A percentile compares a stretch with the other conserved stretches of the same genome.
Evolutionary conservation across 2,113 vertebrate genomes (phyloP).

Genomic region (Neolamprologus caudopunctatus): DNA sequence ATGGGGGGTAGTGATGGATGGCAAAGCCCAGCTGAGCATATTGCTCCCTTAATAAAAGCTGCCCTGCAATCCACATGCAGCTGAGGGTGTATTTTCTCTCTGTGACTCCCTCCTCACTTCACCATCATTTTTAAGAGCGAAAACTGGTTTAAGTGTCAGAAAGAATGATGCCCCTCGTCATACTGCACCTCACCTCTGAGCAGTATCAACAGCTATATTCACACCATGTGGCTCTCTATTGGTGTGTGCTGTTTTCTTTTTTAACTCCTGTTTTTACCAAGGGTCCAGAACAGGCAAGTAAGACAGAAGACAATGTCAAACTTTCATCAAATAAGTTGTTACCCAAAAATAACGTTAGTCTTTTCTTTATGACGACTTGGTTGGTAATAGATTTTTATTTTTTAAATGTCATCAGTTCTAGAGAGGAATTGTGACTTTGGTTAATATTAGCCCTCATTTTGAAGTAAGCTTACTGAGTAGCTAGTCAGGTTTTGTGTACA

Average conservation of each 20-base stretch:
- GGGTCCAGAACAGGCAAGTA: neutral
- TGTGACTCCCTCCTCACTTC: neutral
- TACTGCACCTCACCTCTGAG: constrained; percentile 31
- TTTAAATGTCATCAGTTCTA: neutral
- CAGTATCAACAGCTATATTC: constrained; percentile 41
- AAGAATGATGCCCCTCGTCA: constrained; percentile 64
- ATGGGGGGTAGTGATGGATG: constrained; percentile 63
- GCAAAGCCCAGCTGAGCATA: constrained; percentile 60
- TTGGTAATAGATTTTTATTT: neutral
- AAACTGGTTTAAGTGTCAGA: constrained; percentile 68
- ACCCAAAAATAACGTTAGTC: neutral
- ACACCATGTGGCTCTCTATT: constrained; percentile 10
- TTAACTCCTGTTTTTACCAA: neutral
- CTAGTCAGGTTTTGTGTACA: neutral
- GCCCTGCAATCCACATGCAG: constrained; percentile 52
- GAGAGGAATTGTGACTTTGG: neutral
- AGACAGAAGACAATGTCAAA: neutral
- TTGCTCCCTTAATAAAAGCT: constrained; percentile 72
- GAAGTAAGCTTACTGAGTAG: neutral
- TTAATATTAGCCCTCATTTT: neutral
- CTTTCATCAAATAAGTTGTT: neutral
- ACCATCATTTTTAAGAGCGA: constrained; percentile 55
- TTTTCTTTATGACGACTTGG: neutral
- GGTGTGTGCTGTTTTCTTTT: neutral
- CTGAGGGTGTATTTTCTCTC: constrained; percentile 27